Percentiles rank a stretch among this genome's conserved stretches.
phyloP scores from a whole-genome alignment of 1,140 invertebrate species.

The Drosophila carrolli region DNA sequence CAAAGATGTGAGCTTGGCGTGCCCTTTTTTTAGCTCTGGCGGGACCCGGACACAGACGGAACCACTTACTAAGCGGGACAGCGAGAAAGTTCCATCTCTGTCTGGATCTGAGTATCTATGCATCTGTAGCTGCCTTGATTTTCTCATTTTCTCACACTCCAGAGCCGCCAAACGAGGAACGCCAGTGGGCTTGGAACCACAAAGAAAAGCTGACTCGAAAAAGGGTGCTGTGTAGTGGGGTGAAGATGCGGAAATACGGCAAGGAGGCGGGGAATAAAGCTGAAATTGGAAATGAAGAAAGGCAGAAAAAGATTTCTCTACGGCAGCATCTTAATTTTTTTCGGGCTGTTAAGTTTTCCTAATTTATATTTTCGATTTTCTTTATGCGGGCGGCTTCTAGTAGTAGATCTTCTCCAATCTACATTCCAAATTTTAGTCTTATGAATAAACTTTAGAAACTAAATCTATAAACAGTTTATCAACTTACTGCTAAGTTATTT shows the following conservation, averaged over 20 bases:
- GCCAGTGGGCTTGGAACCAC: slow-evolving; percentile 28
- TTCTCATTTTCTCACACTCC: slow-evolving; percentile 70
- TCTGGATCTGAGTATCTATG: slow-evolving; percentile 2
- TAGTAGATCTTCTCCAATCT: not conserved
- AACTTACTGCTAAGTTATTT: too few species aligned
- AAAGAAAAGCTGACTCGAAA: slow-evolving; percentile 54
- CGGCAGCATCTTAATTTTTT: slow-evolving; percentile 19
- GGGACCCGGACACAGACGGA: slow-evolving; percentile 35
- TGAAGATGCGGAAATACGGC: not conserved
- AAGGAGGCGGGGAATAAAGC: not conserved
- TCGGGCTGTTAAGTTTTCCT: slow-evolving; percentile 1
- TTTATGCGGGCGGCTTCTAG: slow-evolving; percentile 11
- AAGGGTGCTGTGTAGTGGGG: slow-evolving; percentile 13
- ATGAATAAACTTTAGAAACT: not conserved
- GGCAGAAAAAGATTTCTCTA: slow-evolving; percentile 15
- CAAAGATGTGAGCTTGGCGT: slow-evolving; percentile 7
- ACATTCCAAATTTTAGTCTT: too few species aligned
- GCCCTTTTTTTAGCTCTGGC: slow-evolving; percentile 44
- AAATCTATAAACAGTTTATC: too few species aligned
- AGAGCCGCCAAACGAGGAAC: slow-evolving; percentile 29
- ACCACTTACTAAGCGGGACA: slow-evolving; percentile 23
- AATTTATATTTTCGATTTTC: slow-evolving; percentile 29
- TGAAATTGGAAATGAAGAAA: slow-evolving; percentile 13
- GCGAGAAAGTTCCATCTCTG: not conserved
- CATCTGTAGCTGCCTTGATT: slow-evolving; percentile 36